These are phyloP conservation scores for Volucella inflata DNA, from an alignment of 2,888 invertebrate species.

Conservation along the genomic window DNA sequence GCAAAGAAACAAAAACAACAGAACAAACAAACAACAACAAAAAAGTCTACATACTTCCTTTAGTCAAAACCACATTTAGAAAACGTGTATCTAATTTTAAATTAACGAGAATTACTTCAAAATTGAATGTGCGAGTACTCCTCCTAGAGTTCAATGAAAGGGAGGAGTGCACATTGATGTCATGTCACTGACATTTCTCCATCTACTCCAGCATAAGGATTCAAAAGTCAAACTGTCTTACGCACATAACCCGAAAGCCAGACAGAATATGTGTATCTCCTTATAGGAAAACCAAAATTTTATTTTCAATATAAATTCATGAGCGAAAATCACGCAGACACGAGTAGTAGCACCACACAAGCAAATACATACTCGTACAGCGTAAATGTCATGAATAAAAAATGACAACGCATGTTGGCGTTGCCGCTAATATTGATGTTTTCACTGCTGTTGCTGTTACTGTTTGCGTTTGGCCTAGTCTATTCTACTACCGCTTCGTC, in stretches of 20 bases:
- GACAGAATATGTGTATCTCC: too few species aligned
- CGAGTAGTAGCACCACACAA: not conserved
- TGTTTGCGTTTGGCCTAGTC: constrained; percentile 13
- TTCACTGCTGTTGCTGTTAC: not conserved
- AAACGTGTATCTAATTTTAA: too few species aligned
- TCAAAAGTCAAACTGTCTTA: constrained; percentile 5
- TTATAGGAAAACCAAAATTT: constrained; percentile 27
- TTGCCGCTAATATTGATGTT: not conserved
- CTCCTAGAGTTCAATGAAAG: too few species aligned
- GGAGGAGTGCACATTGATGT: not conserved
- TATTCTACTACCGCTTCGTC: not conserved
- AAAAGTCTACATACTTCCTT: too few species aligned
- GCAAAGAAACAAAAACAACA: too few species aligned
- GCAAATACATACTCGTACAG: too few species aligned
- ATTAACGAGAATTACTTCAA: too few species aligned
- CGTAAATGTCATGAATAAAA: constrained; percentile 48
- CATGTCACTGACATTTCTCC: not conserved
- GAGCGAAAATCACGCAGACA: constrained; percentile 58
- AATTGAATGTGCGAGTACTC: too few species aligned
- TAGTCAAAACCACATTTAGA: too few species aligned
- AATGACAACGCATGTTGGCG: constrained; percentile 31
- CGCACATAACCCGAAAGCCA: not conserved
- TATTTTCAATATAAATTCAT: constrained; percentile 74
- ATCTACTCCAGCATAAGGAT: too few species aligned
- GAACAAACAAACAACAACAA: too few species aligned